Conservation (phyloP, 2,113 vertebrate species). For the Channa argus region DNA sequence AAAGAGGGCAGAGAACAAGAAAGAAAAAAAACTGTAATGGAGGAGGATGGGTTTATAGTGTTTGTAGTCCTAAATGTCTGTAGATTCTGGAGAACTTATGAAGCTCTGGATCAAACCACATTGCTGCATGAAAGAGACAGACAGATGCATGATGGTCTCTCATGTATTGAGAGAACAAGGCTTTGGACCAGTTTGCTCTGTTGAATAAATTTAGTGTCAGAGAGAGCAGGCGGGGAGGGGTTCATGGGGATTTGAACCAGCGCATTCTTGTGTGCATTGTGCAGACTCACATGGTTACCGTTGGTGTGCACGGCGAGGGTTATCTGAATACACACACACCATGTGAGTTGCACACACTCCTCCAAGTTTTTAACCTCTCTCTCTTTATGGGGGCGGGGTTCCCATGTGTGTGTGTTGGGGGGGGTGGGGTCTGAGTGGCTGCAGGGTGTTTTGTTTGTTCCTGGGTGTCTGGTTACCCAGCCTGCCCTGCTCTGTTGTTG, state of each 20-base stretch:
- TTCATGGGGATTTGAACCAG: slow-evolving; percentile 94
- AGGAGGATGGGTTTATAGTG: not conserved
- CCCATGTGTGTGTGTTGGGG: not conserved
- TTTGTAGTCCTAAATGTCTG: not conserved
- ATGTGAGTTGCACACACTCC: slow-evolving; percentile 87
- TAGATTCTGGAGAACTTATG: not conserved
- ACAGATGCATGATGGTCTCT: slow-evolving; percentile 10
- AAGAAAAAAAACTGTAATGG: slow-evolving; percentile 2
- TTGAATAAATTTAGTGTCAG: slow-evolving; percentile 93
- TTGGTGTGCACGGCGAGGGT: slow-evolving; percentile 91
- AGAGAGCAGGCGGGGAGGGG: slow-evolving; percentile 77
- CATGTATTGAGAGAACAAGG: slow-evolving; percentile 78
- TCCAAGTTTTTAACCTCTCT: slow-evolving; percentile 68
- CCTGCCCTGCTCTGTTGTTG: slow-evolving; percentile 86
- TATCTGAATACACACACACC: slow-evolving; percentile 97
- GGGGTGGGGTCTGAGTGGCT: slow-evolving; percentile 68
- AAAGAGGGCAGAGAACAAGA: not conserved
- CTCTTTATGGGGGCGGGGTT: slow-evolving; percentile 69
- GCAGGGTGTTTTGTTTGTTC: slow-evolving; percentile 78
- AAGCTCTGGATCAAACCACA: not conserved
- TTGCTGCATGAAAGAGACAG: not conserved
- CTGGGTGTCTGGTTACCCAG: slow-evolving; percentile 87
- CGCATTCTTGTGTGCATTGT: slow-evolving; percentile 97
- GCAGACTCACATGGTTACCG: slow-evolving; percentile 99
- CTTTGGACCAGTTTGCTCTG: slow-evolving; percentile 90